Percentiles rank a stretch among this genome's conserved stretches.
These are phyloP conservation scores for Aporophyla lueneburgensis DNA, from an alignment of 2,888 invertebrate species.

Conservation along the genomic window DNA sequence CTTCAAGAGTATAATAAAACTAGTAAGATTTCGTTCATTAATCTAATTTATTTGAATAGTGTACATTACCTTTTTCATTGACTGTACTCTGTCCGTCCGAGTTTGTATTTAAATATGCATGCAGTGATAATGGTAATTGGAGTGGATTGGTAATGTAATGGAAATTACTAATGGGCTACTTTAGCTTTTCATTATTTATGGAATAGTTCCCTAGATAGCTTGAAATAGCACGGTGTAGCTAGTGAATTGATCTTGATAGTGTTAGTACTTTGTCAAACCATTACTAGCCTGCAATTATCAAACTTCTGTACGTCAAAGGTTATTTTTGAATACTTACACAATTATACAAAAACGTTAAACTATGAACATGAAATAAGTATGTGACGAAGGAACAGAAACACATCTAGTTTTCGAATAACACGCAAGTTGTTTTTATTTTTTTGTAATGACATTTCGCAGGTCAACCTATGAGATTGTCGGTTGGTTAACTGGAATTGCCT, in stretches of 20 bases:
- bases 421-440: no score
- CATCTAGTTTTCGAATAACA: neutral
- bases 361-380: neutral
- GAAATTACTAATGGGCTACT: constrained; percentile 20
- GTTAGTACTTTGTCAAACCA: no score
- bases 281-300: no score
- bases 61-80: neutral
- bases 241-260: neutral
- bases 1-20: neutral
- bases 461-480: no score
- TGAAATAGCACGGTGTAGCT: neutral
- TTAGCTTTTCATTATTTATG: constrained; percentile 12
- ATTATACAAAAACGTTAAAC: neutral
- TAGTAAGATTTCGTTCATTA: neutral
- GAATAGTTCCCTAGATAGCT: neutral
- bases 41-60: constrained; percentile 10
- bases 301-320: no score
- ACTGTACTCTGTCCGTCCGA: constrained; percentile 41
- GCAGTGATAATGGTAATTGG: constrained; percentile 43
- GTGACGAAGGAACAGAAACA: neutral
- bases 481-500: no score
- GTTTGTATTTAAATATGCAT: constrained; percentile 41
- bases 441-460: no score
- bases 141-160: constrained; percentile 37
- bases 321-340: neutral